Evolutionary conservation across 2,888 invertebrate genomes (phyloP).

Genomic region (Aporophyla nigra): DNA sequence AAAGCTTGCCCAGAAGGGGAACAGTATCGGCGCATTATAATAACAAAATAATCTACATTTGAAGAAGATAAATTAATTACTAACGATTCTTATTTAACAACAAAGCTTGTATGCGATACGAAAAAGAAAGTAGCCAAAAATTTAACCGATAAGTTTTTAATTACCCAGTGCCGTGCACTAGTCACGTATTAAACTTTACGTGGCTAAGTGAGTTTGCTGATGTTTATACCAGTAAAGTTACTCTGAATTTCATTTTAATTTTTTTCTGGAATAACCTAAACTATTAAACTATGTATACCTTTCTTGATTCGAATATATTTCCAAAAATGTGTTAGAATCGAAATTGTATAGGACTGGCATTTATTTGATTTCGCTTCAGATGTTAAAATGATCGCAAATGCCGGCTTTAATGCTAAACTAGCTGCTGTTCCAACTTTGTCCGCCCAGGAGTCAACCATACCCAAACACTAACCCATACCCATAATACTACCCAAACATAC

Average conservation of each 20-base stretch:
- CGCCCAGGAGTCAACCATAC: not conserved
- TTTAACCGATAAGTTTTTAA: slow-evolving; percentile 24
- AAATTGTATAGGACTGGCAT: not conserved
- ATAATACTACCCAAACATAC: not conserved
- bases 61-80: not conserved
- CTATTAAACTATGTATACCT: too few relatives aligned
- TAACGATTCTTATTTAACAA: not conserved
- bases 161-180: slow-evolving; percentile 6
- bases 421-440: not conserved
- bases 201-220: not conserved
- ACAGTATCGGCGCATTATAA: not conserved
- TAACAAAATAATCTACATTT: not conserved
- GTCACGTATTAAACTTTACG: slow-evolving; percentile 17
- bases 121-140: not conserved
- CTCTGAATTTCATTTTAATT: not conserved
- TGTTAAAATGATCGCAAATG: not conserved
- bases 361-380: not conserved
- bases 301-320: not conserved
- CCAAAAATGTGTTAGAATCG: not conserved
- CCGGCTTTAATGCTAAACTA: not conserved
- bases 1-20: not conserved
- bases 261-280: too few relatives aligned
- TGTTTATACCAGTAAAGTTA: not conserved
- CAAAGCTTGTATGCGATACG: slow-evolving; percentile 3
- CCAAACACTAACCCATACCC: too few relatives aligned